These are phyloP conservation scores for Drosophila diplacantha DNA, from an alignment of 2,888 invertebrate genomes.

Conservation along the genomic window DNA sequence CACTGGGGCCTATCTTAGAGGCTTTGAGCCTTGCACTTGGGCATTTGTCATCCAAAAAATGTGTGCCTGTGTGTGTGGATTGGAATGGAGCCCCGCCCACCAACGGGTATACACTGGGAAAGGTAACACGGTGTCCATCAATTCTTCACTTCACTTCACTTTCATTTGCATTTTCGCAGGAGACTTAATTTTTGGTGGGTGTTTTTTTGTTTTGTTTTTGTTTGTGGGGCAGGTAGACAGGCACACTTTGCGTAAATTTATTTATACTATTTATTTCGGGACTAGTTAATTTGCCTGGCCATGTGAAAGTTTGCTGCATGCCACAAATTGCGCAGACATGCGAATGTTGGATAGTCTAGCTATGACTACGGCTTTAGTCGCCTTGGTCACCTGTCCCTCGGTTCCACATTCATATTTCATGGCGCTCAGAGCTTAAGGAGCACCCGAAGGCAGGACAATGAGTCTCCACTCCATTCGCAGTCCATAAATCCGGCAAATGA, in stretches of 20 bases:
- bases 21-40: conserved; percentile 11
- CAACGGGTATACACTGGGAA: conserved; percentile 2
- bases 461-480: conserved; percentile 69
- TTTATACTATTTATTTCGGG: conserved; percentile 40
- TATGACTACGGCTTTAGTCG: conserved; percentile 26
- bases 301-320: conserved; percentile 69
- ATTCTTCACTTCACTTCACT: conserved; percentile 76
- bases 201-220: conserved; percentile 40
- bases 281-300: conserved; percentile 39
- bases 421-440: conserved; percentile 23
- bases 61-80: conserved; percentile 45
- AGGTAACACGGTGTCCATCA: conserved; percentile 64
- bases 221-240: conserved; percentile 47
- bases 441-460: conserved; percentile 50
- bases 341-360: conserved; percentile 37
- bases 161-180: conserved; percentile 56
- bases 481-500: conserved; percentile 65
- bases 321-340: conserved; percentile 68
- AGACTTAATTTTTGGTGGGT: conserved; percentile 54
- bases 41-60: conserved; percentile 58
- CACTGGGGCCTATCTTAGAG: not conserved
- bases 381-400: conserved; percentile 49
- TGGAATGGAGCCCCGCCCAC: conserved; percentile 20
- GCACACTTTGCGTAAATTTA: conserved; percentile 48
- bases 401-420: conserved; percentile 66